Evolutionary conservation across 2,797 vertebrate species (phyloP).

Genomic region (Salmo trutta): DNA sequence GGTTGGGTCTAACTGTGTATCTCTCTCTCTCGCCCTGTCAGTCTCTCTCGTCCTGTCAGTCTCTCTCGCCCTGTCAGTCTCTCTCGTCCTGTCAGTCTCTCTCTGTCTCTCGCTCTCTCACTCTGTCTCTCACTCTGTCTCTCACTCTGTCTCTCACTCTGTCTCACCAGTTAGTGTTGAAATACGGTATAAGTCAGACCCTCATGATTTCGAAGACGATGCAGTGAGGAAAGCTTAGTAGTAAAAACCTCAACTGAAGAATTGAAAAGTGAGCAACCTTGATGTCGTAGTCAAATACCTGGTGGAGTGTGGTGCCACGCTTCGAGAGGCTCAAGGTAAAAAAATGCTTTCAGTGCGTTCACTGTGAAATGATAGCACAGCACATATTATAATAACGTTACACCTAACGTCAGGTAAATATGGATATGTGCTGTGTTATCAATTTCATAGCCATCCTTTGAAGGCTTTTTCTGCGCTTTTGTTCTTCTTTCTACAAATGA

Average conservation of each 20-base stretch:
- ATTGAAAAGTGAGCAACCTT: constrained; percentile 45
- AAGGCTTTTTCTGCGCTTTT: constrained; percentile 56
- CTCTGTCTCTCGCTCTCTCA: too few species aligned
- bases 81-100: too few species aligned
- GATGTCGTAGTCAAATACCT: constrained; percentile 61
- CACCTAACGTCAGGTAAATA: constrained; percentile 66
- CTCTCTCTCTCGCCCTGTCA: too few species aligned
- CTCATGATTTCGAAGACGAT: too few species aligned
- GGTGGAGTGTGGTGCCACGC: constrained; percentile 50
- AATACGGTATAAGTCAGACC: too few species aligned
- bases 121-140: too few species aligned
- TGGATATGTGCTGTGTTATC: constrained; percentile 70
- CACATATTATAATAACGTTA: constrained; percentile 71
- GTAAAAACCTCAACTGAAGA: background rate
- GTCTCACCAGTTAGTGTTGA: too few species aligned
- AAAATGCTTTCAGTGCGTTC: constrained; percentile 68
- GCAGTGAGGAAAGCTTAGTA: background rate
- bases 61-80: too few species aligned
- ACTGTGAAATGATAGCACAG: constrained; percentile 65
- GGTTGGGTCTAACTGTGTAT: too few species aligned
- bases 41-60: too few species aligned
- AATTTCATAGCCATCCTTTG: constrained; percentile 55
- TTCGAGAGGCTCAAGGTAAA: constrained; percentile 59
- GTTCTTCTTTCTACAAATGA: constrained; percentile 60
- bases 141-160: too few species aligned